Evolutionary conservation across 2,888 invertebrate species (phyloP), one percentile per base, ranked within the genome.

Genomic region (Latheticus oryzae): DNA sequence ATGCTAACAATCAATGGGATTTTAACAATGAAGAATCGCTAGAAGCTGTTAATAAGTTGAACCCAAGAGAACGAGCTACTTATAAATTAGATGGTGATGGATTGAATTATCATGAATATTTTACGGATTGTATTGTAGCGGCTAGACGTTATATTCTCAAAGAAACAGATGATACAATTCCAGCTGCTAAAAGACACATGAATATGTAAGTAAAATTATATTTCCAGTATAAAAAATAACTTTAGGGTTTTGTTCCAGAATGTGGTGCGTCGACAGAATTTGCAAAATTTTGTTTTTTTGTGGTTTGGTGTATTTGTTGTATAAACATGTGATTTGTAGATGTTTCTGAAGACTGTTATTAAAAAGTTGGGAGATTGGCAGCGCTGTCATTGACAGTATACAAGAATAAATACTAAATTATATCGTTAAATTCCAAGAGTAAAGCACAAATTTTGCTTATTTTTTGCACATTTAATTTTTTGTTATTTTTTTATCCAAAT

Each of bases 1-100:
- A 95, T 78, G 93, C 95, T 0, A 91, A 89, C 71, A 91, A 91
- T 73, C 90, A 91, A 50, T 96, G 96, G 96, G 87, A 89, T 69
- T 93, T 94, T 75, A 91, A 90, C 5, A 82, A 86, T 43, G 84
- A 86, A 64, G 83, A 87, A 0, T 76, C 85, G 3, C 74, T 78
- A 2, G 77, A 79, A 4, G 65, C 90, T 1, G 78, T 89, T 13
- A 77, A 78, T 2, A 74, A 78, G 4, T 79, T 92, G 66, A 92
- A 91, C 69, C 78, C 82, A 0, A 80, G 77, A 43, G 93, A 93
- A 73, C 81, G 82, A 32, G 67, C 80, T 1, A 84, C 83, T 19
- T 93, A 90, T 70, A 85, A 88, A 55, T 77, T 91, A 0, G 88
- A 92, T 61, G 85, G 87, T 0, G 79, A 85, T 4, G 85, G 85